phyloP scores from a whole-genome alignment of 2,113 vertebrate genomes.

The Cynopterus brachyotis region DNA sequence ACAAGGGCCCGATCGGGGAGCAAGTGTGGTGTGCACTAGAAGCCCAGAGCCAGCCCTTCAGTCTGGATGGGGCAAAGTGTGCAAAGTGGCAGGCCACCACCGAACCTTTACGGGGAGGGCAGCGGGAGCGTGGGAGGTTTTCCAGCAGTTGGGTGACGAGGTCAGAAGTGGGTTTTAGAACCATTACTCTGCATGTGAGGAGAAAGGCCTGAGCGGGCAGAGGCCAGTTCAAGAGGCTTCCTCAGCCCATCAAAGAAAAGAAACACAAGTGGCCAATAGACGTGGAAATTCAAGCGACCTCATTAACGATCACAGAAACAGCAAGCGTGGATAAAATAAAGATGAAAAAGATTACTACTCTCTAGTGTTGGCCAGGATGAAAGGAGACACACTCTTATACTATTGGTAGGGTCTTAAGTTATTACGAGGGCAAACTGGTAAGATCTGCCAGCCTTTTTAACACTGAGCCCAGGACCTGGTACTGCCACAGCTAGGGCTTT shows the following conservation, averaged over 20 bases:
- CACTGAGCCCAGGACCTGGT: accelerated
- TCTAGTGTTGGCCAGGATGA: not conserved
- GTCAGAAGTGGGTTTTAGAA: not conserved
- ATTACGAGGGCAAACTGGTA: not conserved
- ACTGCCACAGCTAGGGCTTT: not conserved
- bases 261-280: not conserved
- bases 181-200: not conserved
- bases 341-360: not conserved
- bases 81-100: not conserved
- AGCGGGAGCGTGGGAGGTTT: accelerated
- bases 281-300: not conserved
- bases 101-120: not conserved
- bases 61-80: no score
- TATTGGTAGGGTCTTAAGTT: accelerated
- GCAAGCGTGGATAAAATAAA: not conserved
- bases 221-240: not conserved
- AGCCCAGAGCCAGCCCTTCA: not conserved
- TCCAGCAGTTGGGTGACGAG: not conserved
- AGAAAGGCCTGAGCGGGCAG: not conserved
- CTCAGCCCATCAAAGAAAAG: not conserved
- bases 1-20: not conserved
- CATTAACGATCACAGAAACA: not conserved
- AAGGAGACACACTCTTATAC: not conserved
- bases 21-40: no score
- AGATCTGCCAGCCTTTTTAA: not conserved